Evolutionary conservation across 2,797 vertebrate species (phyloP).

Genomic region (Tiaroga cobitis): DNA sequence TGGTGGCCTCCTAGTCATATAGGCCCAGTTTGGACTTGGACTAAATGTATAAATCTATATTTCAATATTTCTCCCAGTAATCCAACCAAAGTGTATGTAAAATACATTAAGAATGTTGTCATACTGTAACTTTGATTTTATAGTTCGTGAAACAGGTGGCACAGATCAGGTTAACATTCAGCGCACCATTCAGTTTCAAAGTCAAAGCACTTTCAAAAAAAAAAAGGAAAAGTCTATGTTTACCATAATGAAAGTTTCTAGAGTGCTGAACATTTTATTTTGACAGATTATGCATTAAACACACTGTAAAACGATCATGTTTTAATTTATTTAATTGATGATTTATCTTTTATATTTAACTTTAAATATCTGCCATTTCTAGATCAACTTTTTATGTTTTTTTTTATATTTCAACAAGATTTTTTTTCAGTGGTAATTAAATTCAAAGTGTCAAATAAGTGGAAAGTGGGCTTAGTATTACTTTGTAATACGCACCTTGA

Average conservation of each 20-base stretch:
- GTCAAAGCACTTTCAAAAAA: too few species aligned
- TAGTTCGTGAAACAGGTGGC: neutral
- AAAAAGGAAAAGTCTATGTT: neutral
- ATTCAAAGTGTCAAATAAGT: neutral
- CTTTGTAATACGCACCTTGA: neutral
- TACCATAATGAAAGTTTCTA: neutral
- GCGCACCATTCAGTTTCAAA: too few species aligned
- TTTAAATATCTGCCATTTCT: neutral
- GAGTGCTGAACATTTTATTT: neutral
- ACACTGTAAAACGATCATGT: neutral
- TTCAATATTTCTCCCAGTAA: conserved; percentile 7
- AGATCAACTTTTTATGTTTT: too few species aligned
- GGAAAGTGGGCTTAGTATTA: neutral
- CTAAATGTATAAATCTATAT: conserved; percentile 61
- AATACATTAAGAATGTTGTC: neutral
- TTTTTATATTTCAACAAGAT: neutral
- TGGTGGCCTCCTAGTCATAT: conserved; percentile 26
- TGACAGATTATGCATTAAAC: neutral
- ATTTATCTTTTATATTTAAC: neutral
- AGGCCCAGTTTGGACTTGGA: conserved; percentile 50
- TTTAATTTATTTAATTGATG: neutral
- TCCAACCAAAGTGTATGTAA: neutral
- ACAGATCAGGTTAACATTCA: neutral
- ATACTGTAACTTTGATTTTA: neutral
- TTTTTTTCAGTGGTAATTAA: neutral